Percentiles rank a stretch among this genome's conserved stretches.
phyloP scores from a whole-genome alignment of 2,797 vertebrate genomes.

The Chiloscyllium punctatum region DNA sequence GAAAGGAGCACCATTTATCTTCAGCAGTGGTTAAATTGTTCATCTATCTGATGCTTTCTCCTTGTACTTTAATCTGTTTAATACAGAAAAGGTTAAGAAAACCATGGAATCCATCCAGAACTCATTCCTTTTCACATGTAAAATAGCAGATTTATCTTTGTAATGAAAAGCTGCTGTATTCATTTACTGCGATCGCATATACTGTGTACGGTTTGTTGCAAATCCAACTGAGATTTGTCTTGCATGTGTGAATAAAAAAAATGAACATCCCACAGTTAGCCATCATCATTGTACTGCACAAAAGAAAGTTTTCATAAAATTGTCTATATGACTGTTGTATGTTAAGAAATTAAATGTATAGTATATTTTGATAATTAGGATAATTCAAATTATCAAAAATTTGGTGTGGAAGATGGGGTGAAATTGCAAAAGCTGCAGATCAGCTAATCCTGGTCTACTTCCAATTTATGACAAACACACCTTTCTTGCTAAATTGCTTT shows the following conservation, averaged over 20 bases:
- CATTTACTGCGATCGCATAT: neutral
- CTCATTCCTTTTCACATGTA: neutral
- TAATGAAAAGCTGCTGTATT: neutral
- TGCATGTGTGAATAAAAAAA: neutral
- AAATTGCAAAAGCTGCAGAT: neutral
- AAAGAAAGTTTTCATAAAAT: neutral
- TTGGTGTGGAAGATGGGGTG: neutral
- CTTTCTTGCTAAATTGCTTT: neutral
- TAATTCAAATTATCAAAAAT: neutral
- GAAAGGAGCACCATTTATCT: constrained; percentile 65
- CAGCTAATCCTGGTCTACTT: neutral
- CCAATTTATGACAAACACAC: neutral
- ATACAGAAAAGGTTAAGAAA: constrained; percentile 34
- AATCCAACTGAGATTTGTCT: neutral
- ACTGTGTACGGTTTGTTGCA: neutral
- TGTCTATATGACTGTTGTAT: neutral
- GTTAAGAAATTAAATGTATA: neutral
- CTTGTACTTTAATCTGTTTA: constrained; percentile 34
- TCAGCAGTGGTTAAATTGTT: constrained; percentile 39
- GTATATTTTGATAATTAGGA: neutral
- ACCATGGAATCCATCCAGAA: constrained; percentile 28
- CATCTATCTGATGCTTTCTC: constrained; percentile 35
- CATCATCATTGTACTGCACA: neutral
- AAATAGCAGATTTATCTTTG: neutral
- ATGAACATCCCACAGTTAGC: neutral